Evolutionary conservation across 1,140 invertebrate species (phyloP).

Genomic region (Cotesia glomerata): DNA sequence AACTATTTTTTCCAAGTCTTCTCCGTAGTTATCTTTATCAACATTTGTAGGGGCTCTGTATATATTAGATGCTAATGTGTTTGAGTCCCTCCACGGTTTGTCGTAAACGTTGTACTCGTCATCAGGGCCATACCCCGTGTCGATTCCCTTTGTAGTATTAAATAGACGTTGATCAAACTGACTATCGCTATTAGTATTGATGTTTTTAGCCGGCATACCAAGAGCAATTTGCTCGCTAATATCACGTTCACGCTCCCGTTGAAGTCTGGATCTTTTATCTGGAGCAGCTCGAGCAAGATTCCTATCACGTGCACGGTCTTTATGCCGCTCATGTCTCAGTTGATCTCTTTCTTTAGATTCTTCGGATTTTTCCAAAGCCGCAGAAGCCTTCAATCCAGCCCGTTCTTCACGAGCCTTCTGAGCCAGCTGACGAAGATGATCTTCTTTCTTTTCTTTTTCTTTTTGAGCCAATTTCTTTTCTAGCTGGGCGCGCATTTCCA

Average conservation of each 20-base stretch:
- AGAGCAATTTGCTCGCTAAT: conserved; percentile 99
- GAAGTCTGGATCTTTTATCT: conserved; percentile 89
- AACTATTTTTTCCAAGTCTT: conserved; percentile 82
- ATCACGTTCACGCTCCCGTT: conserved; percentile 92
- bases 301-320: conserved; percentile 89
- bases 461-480: conserved; percentile 97
- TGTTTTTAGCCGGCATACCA: conserved; percentile 87
- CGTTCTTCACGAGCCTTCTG: conserved; percentile 95
- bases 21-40: conserved; percentile 91
- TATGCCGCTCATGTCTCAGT: conserved; percentile 86
- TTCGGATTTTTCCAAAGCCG: conserved; percentile 67
- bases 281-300: conserved; percentile 93
- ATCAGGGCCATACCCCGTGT: conserved; percentile 96
- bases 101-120: conserved; percentile 99
- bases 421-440: conserved; percentile 89
- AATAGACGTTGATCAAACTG: conserved; percentile 97
- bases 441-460: conserved; percentile 98
- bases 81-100: conserved; percentile 88
- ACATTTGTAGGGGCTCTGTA: conserved; percentile 90
- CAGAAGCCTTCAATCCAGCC: conserved; percentile 75
- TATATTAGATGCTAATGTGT: conserved; percentile 84
- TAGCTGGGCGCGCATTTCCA: conserved; percentile 93
- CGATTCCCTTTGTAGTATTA: conserved; percentile 94
- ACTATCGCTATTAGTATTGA: conserved; percentile 73
- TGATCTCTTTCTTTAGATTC: conserved; percentile 89